Evolutionary conservation across 2,888 invertebrate species (phyloP).

Genomic region (Lochmaea crataegi): DNA sequence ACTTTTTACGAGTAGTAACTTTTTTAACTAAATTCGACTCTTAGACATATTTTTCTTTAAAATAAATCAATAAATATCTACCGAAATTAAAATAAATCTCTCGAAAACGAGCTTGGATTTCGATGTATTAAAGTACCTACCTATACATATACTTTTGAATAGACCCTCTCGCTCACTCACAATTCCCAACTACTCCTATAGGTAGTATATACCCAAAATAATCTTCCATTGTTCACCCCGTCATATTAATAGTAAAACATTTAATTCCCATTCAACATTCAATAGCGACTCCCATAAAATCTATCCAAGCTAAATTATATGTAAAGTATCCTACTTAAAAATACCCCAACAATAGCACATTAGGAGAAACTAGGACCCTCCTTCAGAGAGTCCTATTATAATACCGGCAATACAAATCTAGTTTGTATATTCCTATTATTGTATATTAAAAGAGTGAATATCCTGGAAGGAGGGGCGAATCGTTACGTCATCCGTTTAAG

Average conservation of each 20-base stretch:
- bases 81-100: background rate
- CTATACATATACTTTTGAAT: too few species aligned
- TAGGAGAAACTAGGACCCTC: conserved; percentile 51
- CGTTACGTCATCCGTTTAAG: conserved; percentile 41
- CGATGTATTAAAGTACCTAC: background rate
- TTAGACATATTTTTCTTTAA: background rate
- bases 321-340: conserved; percentile 53
- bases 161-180: background rate
- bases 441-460: conserved; percentile 64
- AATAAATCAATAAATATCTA: background rate
- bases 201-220: background rate
- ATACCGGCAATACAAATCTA: conserved; percentile 62
- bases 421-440: conserved; percentile 65
- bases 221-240: conserved; percentile 5
- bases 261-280: conserved; percentile 33
- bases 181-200: background rate
- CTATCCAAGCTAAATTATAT: conserved; percentile 51
- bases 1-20: too few species aligned
- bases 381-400: conserved; percentile 57
- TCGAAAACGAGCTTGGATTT: background rate
- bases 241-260: conserved; percentile 36
- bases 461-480: conserved; percentile 54
- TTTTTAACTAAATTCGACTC: too few species aligned
- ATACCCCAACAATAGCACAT: conserved; percentile 52
- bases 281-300: conserved; percentile 40